These are phyloP conservation scores for Passerculus sandwichensis DNA, from an alignment of 2,797 vertebrate species.

Conservation along the genomic window DNA sequence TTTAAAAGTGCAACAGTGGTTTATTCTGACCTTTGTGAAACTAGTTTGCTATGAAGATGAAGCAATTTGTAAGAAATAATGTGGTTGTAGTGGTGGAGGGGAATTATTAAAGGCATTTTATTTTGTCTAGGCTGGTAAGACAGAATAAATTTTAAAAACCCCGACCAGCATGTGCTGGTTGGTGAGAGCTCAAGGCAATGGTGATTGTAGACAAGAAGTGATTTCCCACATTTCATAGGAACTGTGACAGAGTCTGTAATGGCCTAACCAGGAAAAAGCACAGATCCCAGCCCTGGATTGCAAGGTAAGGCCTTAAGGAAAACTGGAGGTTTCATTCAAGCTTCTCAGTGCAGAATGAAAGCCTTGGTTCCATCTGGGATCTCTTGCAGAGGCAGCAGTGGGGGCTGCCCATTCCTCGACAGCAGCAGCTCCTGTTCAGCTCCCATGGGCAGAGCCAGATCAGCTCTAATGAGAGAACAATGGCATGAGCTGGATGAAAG, in stretches of 20 bases:
- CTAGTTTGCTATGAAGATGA: background rate
- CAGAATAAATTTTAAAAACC: background rate
- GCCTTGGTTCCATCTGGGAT: background rate
- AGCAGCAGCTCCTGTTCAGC: background rate
- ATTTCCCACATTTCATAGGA: background rate
- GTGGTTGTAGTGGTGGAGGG: no score
- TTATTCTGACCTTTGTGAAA: background rate
- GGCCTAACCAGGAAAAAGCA: background rate
- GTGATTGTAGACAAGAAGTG: background rate
- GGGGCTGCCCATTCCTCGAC: background rate
- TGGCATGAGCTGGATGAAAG: background rate
- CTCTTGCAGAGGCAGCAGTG: background rate
- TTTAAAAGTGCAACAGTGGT: background rate
- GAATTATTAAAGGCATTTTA: background rate
- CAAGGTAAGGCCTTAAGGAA: background rate
- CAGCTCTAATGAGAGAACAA: background rate
- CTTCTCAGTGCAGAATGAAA: background rate
- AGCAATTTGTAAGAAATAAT: background rate
- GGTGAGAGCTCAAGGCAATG: background rate
- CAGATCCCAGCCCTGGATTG: background rate
- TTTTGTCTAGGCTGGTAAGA: background rate
- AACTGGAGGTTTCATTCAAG: background rate
- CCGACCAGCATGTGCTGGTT: background rate
- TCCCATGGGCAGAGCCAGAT: background rate
- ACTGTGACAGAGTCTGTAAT: background rate